A percentile compares a stretch with the other conserved stretches of the same genome.
Conservation (phyloP, 2,797 vertebrate genomes). For the Sebastolobus altivelis region DNA sequence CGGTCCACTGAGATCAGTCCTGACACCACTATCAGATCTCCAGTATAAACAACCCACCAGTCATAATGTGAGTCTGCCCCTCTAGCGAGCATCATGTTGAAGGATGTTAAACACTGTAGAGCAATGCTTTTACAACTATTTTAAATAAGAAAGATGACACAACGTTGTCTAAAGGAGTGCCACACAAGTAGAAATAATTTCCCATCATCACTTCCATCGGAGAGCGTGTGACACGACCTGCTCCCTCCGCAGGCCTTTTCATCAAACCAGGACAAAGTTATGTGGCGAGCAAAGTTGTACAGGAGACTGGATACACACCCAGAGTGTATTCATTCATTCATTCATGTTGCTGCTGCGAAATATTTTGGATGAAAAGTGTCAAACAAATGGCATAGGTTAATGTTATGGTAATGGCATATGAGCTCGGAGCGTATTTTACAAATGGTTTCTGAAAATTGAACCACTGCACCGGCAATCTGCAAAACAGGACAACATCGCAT, state of each 20-base stretch:
- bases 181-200: neutral
- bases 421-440: slow-evolving; percentile 67
- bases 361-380: slow-evolving; percentile 54
- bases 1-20: neutral
- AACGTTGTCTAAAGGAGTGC: neutral
- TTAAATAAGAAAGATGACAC: slow-evolving; percentile 8
- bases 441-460: slow-evolving; percentile 69
- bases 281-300: slow-evolving; percentile 3
- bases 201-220: neutral
- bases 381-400: slow-evolving; percentile 59
- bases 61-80: neutral
- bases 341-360: slow-evolving; percentile 20
- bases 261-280: slow-evolving; percentile 29
- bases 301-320: neutral
- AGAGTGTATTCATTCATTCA: slow-evolving; percentile 23
- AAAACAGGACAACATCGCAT: slow-evolving; percentile 48
- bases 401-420: slow-evolving; percentile 68
- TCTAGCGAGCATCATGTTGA: neutral
- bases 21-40: neutral
- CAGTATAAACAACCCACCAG: neutral
- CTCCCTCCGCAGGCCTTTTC: slow-evolving; percentile 15
- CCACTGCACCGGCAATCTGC: slow-evolving; percentile 48
- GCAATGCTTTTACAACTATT: neutral
- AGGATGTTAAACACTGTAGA: neutral
- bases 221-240: neutral